Base-by-base conservation (phyloP, 2,888 invertebrate species). In the Drosophila macrospina region DNA sequence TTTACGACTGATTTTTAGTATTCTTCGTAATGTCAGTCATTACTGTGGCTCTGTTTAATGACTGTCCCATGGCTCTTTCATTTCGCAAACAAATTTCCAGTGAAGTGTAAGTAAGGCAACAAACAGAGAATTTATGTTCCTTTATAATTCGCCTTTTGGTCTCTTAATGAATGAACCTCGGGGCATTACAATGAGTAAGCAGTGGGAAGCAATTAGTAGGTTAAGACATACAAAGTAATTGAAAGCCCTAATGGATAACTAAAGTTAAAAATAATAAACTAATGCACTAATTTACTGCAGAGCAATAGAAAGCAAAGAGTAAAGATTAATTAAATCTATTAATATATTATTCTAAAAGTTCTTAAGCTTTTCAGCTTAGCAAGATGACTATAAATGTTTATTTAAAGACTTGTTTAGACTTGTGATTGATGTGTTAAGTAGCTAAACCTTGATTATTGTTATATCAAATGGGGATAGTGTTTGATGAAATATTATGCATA, bases 1-100 rank as follows among this genome's bases (percentile, higher is more conserved):
- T 85, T 83, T 72, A 85, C 82, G 87, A 71, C 74, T 76, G 63
- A 78, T 70, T 87, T 85, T 87, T 76, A 85, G 73, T 81, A 59
- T 78, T 60, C 59, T 36, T 44, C 67, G 78, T 82, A 80, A 86
- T 67, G 82, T 56, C 47, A 61, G 75, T 73, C 82, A 75, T 87
- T 87, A 82, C 63, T 69, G 59, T 67, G 79, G 69, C 56, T 50
- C 52, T 67, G 61, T 85, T 86, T 72, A 84, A 79, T 84, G 78
- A 71, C 66, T 51, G 51, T 73, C 56, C 64, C 68, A 30, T 54
- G 79, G 47, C 66, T 51, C 71, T 24, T 24, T 45, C 51, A 55
- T 32, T 41, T 56, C 30, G 39, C 75, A 39, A 52, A 48, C 56
- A 65, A 62, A 62, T 57, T 60, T 59, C 11, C 30, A 60, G 54